Percentiles rank a stretch among this genome's conserved stretches.
Evolutionary conservation across 2,888 invertebrate genomes (phyloP).

Genomic region (Patella depressa): DNA sequence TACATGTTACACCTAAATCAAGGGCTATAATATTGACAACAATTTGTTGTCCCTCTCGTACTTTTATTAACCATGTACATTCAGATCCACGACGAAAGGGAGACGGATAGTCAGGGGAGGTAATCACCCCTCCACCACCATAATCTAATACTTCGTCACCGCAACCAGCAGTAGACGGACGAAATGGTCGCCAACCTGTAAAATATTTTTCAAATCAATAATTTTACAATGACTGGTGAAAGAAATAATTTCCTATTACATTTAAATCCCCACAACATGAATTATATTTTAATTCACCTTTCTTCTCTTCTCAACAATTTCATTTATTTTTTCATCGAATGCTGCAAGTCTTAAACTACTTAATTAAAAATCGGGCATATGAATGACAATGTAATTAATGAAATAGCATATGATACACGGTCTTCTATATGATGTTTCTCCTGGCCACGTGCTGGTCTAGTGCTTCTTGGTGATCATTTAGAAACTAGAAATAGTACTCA

Average conservation of each 20-base stretch:
- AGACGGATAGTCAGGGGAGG: constrained; percentile 90
- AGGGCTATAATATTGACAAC: constrained; percentile 82
- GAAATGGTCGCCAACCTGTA: constrained; percentile 63
- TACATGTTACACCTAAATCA: constrained; percentile 40
- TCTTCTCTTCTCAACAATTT: too few relatives aligned
- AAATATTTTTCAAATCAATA: neutral
- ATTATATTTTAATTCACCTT: too few relatives aligned
- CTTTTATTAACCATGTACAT: constrained; percentile 96
- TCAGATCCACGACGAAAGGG: constrained; percentile 82
- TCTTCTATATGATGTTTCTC: too few relatives aligned
- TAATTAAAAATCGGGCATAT: too few relatives aligned
- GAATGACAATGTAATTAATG: too few relatives aligned
- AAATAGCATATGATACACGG: too few relatives aligned
- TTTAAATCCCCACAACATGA: too few relatives aligned
- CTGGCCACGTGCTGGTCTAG: too few relatives aligned
- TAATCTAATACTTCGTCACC: constrained; percentile 83
- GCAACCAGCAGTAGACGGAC: constrained; percentile 78
- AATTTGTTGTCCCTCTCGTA: constrained; percentile 84
- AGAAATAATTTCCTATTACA: neutral
- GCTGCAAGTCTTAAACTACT: too few relatives aligned
- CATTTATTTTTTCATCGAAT: too few relatives aligned
- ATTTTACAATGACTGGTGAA: neutral
- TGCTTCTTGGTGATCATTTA: too few relatives aligned
- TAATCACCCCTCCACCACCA: constrained; percentile 77
- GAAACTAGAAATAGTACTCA: too few relatives aligned